phyloP scores from a whole-genome alignment of 2,113 vertebrate species.

The Lagopus muta region DNA sequence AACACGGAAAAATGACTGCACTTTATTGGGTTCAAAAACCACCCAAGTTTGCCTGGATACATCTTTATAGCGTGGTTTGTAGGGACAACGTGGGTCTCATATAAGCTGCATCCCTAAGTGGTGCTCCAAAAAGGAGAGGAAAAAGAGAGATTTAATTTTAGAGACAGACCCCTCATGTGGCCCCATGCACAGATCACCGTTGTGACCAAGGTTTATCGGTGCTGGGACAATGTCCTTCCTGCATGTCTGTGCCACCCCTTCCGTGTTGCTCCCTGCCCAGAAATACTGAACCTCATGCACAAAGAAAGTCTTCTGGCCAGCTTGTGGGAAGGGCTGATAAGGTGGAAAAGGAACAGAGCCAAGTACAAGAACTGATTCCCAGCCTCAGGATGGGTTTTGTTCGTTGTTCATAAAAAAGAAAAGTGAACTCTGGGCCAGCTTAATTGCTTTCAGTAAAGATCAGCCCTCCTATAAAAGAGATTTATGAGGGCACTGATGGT shows the following conservation, averaged over 20 bases:
- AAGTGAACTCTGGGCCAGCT: slow-evolving; percentile 73
- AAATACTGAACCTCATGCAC: background rate
- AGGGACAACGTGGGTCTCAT: background rate
- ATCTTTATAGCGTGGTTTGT: background rate
- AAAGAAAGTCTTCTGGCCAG: slow-evolving; percentile 37
- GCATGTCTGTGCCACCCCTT: slow-evolving; percentile 19
- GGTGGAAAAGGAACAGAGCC: slow-evolving; percentile 37
- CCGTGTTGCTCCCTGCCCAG: background rate
- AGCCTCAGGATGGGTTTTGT: slow-evolving; percentile 36
- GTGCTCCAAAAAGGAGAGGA: rapidly evolving
- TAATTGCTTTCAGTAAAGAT: slow-evolving; percentile 73
- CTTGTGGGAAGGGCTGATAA: slow-evolving; percentile 42
- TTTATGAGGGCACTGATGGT: slow-evolving; percentile 69
- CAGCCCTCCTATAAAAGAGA: slow-evolving; percentile 69
- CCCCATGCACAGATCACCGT: background rate
- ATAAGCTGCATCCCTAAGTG: rapidly evolving
- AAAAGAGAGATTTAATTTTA: background rate
- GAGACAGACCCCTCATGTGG: background rate
- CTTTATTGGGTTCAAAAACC: background rate
- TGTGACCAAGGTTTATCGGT: slow-evolving; percentile 21
- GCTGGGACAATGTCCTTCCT: slow-evolving; percentile 30
- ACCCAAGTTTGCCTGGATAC: background rate
- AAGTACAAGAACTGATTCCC: slow-evolving; percentile 65
- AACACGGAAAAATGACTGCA: background rate
- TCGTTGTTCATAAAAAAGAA: slow-evolving; percentile 71